These are phyloP conservation scores for Grammomys dolichurus DNA, from an alignment of 2,113 vertebrate species.

Conservation along the genomic window DNA sequence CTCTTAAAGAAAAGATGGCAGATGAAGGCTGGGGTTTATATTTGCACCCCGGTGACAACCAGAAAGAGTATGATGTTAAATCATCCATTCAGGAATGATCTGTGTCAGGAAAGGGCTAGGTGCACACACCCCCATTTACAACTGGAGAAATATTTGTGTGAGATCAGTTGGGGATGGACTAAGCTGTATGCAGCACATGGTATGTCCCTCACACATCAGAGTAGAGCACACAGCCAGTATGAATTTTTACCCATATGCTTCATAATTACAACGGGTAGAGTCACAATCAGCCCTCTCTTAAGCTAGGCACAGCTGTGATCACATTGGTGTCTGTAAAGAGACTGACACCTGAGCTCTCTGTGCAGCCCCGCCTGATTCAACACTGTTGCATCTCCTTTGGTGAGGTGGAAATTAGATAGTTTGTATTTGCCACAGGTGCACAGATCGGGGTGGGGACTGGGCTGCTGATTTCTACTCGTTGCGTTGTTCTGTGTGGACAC, in stretches of 20 bases:
- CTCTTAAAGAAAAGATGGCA: background rate
- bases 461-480: background rate
- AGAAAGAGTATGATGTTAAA: background rate
- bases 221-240: background rate
- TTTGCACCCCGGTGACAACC: background rate
- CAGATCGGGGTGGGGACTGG: background rate
- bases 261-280: background rate
- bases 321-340: background rate
- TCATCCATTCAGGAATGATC: background rate
- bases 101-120: too few relatives aligned
- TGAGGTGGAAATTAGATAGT: background rate
- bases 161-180: background rate
- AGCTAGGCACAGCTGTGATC: background rate
- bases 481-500: accelerated
- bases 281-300: background rate
- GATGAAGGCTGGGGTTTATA: background rate
- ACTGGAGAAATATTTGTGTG: background rate
- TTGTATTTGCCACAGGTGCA: background rate
- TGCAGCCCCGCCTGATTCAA: background rate
- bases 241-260: background rate
- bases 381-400: accelerated
- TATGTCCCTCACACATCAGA: accelerated
- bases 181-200: too few relatives aligned
- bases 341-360: background rate
- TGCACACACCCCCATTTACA: too few relatives aligned